phyloP scores from a whole-genome alignment of 2,888 invertebrate species.

The Pilophorus perplexus region DNA sequence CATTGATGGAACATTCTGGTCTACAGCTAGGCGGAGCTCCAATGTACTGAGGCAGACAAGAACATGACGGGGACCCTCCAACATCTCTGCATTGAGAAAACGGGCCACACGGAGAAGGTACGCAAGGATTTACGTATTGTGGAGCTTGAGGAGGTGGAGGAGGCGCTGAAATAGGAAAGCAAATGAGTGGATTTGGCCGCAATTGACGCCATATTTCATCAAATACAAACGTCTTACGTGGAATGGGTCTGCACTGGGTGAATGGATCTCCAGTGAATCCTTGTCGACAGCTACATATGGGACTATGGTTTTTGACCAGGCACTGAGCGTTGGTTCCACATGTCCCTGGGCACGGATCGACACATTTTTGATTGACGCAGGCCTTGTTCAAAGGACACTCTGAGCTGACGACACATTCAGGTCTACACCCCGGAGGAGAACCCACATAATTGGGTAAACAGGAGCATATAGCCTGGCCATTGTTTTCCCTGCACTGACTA shows the following conservation, averaged over 20 bases:
- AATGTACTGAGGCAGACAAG: constrained; percentile 74
- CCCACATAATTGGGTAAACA: constrained; percentile 73
- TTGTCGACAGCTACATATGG: constrained; percentile 70
- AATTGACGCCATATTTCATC: not conserved
- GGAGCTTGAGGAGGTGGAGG: constrained; percentile 17
- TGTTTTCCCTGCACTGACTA: constrained; percentile 59
- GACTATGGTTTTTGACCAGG: constrained; percentile 70
- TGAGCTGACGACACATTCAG: constrained; percentile 66
- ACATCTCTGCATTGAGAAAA: constrained; percentile 76
- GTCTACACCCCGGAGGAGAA: constrained; percentile 71
- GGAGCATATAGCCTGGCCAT: constrained; percentile 63
- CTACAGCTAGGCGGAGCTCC: constrained; percentile 79
- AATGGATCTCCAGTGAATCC: constrained; percentile 71
- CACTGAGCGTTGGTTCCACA: constrained; percentile 74
- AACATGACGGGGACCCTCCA: constrained; percentile 76
- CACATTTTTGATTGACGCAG: constrained; percentile 56
- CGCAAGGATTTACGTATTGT: constrained; percentile 81
- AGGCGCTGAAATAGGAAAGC: constrained; percentile 51
- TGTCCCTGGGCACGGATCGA: constrained; percentile 64
- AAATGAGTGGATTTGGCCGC: too few relatives aligned
- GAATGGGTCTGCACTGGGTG: constrained; percentile 58
- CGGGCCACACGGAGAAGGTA: constrained; percentile 82
- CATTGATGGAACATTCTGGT: constrained; percentile 81
- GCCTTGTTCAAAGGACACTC: constrained; percentile 58
- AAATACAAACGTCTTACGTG: constrained; percentile 46